Conservation (phyloP, 2,888 invertebrate genomes). For the Petrophora chlorosata region DNA sequence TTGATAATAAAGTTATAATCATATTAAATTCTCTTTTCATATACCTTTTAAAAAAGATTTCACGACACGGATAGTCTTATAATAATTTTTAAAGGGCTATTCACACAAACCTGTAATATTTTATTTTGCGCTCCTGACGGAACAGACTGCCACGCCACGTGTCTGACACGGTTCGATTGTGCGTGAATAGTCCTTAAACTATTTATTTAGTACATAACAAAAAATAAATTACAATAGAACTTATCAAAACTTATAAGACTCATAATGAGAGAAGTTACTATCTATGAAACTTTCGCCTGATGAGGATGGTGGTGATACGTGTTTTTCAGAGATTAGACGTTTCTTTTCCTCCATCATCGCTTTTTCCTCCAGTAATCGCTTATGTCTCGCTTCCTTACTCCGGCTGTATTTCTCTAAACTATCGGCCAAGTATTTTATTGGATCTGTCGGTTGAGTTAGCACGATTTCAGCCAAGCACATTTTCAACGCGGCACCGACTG, state of each 20-base stretch:
- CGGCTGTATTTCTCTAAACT: slow-evolving; percentile 42
- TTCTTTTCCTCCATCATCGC: slow-evolving; percentile 34
- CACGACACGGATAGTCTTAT: too few species aligned
- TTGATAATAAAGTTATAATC: not conserved
- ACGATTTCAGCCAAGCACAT: slow-evolving; percentile 50
- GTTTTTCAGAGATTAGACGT: not conserved
- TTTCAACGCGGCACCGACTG: slow-evolving; percentile 47
- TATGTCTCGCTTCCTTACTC: slow-evolving; percentile 26
- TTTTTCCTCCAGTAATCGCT: slow-evolving; percentile 23
- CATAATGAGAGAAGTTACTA: slow-evolving; percentile 20
- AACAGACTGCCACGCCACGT: too few species aligned
- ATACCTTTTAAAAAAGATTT: too few species aligned
- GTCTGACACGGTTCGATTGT: too few species aligned
- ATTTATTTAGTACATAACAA: too few species aligned
- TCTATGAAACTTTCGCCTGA: slow-evolving; percentile 6
- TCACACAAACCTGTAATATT: too few species aligned
- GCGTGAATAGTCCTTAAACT: too few species aligned
- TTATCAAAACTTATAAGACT: not conserved
- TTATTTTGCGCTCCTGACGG: too few species aligned
- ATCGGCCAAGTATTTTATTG: slow-evolving; percentile 46
- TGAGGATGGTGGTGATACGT: not conserved
- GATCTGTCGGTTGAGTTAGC: slow-evolving; percentile 50
- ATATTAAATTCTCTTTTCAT: not conserved
- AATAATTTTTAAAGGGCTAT: too few species aligned
- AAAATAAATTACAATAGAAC: not conserved